A percentile compares a stretch with the other conserved stretches of the same genome.
Conservation (phyloP, 2,888 invertebrate species). For the Pimpla rufipes region DNA sequence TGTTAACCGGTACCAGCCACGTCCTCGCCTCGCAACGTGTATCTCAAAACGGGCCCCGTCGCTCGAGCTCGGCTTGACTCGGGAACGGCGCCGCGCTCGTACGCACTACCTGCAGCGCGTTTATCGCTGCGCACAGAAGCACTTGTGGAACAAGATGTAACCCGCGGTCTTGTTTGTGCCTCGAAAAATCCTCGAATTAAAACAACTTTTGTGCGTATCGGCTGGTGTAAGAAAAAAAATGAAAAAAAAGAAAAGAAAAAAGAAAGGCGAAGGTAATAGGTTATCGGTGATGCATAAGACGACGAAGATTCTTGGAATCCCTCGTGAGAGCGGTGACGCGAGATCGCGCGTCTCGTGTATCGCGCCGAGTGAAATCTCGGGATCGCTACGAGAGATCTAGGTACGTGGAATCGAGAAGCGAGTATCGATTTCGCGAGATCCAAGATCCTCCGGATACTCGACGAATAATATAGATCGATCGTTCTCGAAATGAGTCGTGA, state of each 20-base stretch:
- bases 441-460: constrained; percentile 31
- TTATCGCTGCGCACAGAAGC: not conserved
- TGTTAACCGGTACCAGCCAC: constrained; percentile 80
- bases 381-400: constrained; percentile 32
- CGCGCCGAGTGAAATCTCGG: constrained; percentile 26
- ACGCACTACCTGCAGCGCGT: too few species aligned
- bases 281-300: not conserved
- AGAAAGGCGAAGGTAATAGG: not conserved
- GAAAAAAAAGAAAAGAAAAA: too few species aligned
- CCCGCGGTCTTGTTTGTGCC: too few species aligned
- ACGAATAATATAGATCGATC: constrained; percentile 55
- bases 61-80: not conserved
- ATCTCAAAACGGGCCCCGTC: constrained; percentile 51
- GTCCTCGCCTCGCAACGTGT: constrained; percentile 62
- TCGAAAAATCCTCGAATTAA: too few species aligned
- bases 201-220: too few species aligned
- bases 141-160: too few species aligned
- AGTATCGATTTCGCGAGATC: constrained; percentile 67
- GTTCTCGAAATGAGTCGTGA: constrained; percentile 55
- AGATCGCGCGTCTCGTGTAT: too few species aligned
- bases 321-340: too few species aligned
- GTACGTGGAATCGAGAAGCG: constrained; percentile 15
- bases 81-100: not conserved
- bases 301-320: constrained; percentile 22
- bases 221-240: too few species aligned